Evolutionary conservation across 2,888 invertebrate genomes (phyloP), one percentile per base, ranked within the genome.

Genomic region (Heterodera filipjevi): DNA sequence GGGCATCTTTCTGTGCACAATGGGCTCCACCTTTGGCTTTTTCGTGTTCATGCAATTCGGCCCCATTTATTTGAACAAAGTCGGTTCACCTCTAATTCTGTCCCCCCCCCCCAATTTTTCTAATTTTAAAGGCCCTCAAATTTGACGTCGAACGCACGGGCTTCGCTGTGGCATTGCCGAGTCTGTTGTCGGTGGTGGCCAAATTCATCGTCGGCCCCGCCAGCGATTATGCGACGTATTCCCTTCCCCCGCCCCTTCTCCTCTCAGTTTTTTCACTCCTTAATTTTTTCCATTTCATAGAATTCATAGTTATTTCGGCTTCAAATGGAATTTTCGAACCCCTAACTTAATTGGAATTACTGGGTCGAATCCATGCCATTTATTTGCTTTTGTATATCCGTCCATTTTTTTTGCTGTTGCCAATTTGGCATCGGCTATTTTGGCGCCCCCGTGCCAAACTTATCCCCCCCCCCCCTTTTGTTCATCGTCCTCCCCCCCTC

Each of bases 31-130:
- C 8, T 71, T 82, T 19, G 82, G 82, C 27, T 83, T 82, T 68
- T 70, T 79, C 33, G 59, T 82, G 14, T 82, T 82, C 68, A 68
- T 84, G 39, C 82, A 82, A 66, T 82, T 80, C 70, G 82, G 82
- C 14, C 82, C 82, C 35, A 78, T 80, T 39, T 82, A 84, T 68
- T 53, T 82, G 66, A 82, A 82, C 64, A 84, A 84, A 46, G 84
- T 84, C 14, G n/a, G 12, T n/a, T n/a, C 44, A 32, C 32, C 44
- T 27, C 10, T 10, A 49, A 77, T 39, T 39, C 32, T 14, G 8
- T 39, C 39, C 66, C 27, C 27, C 16, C 16, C 32, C 22, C 33
- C 33, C 16, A 0, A 19, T 33, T 12, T 14, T 16, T 49, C 3
- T 53, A 80, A n/a, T 79, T 66, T 71, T 64, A 16, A 8, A 79